Evolutionary conservation across 2,797 vertebrate genomes (phyloP).

Genomic region (Nyctibius grandis): DNA sequence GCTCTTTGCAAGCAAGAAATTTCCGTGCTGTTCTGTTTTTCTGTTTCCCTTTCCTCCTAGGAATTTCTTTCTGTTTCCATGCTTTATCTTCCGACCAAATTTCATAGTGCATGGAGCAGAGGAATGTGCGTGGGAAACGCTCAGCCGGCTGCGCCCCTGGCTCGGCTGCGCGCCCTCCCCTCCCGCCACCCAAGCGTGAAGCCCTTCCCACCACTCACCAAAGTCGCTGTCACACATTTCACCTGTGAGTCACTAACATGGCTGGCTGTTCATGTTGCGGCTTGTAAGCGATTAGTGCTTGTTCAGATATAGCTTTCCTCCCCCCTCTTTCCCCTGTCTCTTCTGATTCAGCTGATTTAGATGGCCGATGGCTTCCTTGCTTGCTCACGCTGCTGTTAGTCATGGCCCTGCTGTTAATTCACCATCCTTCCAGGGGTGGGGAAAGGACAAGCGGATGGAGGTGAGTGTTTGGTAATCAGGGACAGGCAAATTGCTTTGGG

Average conservation of each 20-base stretch:
- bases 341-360: constrained; percentile 55
- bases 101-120: not conserved
- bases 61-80: constrained; percentile 35
- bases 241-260: constrained; percentile 6
- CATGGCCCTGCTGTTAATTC: not conserved
- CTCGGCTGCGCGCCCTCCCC: fast-evolving
- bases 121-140: constrained; percentile 15
- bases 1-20: constrained; percentile 14
- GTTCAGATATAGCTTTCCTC: not conserved
- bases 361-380: not conserved
- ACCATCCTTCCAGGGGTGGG: not conserved
- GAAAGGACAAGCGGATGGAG: not conserved
- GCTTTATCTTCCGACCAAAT: not conserved
- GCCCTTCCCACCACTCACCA: not conserved
- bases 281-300: not conserved
- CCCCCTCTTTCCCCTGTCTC: not conserved
- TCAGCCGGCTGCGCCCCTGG: not conserved
- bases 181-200: not conserved
- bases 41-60: not conserved
- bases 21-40: not conserved
- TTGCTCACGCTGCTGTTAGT: not conserved
- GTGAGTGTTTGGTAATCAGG: not conserved
- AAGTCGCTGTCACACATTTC: not conserved
- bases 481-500: not conserved
- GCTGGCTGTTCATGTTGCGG: not conserved